Evolutionary conservation across 2,888 invertebrate genomes (phyloP).

Genomic region (Thysanoteuthis rhombus): DNA sequence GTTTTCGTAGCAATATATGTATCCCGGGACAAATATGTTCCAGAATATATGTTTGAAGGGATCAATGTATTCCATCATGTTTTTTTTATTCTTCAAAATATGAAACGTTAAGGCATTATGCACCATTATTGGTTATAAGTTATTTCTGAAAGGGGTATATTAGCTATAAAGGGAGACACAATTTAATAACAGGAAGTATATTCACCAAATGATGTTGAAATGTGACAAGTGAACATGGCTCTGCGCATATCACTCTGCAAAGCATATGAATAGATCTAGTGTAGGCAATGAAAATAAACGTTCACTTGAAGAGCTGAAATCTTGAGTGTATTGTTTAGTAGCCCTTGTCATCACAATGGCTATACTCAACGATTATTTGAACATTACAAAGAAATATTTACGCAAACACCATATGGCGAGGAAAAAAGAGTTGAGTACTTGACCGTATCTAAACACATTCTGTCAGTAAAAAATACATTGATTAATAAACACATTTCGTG

Average conservation of each 20-base stretch:
- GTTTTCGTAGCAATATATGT: too few species aligned
- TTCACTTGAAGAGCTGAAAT: neutral
- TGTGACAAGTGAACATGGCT: neutral
- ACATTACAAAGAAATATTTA: neutral
- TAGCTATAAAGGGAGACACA: neutral
- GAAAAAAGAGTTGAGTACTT: neutral
- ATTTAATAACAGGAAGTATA: neutral
- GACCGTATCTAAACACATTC: neutral
- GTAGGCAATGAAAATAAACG: neutral
- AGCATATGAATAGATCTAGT: neutral
- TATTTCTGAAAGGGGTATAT: too few species aligned
- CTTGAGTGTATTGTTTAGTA: neutral
- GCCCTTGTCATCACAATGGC: neutral
- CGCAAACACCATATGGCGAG: neutral
- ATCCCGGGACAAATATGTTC: too few species aligned
- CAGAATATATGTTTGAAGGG: too few species aligned
- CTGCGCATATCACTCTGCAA: neutral
- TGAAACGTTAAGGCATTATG: too few species aligned
- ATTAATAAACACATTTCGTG: neutral
- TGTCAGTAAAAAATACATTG: neutral
- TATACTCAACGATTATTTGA: neutral
- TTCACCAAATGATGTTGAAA: neutral
- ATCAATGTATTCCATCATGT: too few species aligned
- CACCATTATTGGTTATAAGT: too few species aligned
- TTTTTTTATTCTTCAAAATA: too few species aligned